Conservation (phyloP, 1,140 invertebrate species). For the Drosophila rhopaloa region DNA sequence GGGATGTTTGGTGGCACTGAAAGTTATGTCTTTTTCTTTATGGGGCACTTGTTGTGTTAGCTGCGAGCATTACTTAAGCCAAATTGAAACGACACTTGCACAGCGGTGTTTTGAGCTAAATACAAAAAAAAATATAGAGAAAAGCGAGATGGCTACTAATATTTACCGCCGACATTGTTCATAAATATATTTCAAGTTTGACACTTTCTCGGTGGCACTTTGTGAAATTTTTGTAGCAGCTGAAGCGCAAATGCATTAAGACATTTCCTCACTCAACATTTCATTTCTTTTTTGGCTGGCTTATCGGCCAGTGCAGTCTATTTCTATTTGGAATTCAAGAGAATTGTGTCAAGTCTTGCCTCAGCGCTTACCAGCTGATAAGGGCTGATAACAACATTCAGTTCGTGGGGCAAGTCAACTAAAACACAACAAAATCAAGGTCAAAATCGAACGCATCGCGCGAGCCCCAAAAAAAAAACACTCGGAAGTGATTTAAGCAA, state of each 20-base stretch:
- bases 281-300: not conserved
- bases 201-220: conserved; percentile 34
- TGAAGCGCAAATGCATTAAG: conserved; percentile 43
- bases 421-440: conserved; percentile 20
- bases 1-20: not conserved
- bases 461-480: conserved; percentile 11
- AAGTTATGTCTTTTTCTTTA: conserved; percentile 53
- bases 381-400: conserved; percentile 26
- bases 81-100: conserved; percentile 63
- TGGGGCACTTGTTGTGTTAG: conserved; percentile 77
- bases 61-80: conserved; percentile 55
- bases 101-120: conserved; percentile 37
- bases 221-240: conserved; percentile 27
- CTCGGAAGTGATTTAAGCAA: conserved; percentile 31
- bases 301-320: conserved; percentile 27
- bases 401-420: conserved; percentile 13
- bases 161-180: conserved; percentile 41
- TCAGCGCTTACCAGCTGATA: conserved; percentile 22
- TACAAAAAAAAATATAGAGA: not conserved
- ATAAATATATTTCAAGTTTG: conserved; percentile 55
- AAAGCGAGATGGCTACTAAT: conserved; percentile 8
- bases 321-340: conserved; percentile 27
- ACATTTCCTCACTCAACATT: not conserved
- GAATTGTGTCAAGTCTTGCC: conserved; percentile 45
- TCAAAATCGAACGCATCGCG: conserved; percentile 39